Percentiles rank a stretch among this genome's conserved stretches.
These are phyloP conservation scores for Anastatus disparis DNA, from an alignment of 1,140 invertebrate species.

Conservation along the genomic window DNA sequence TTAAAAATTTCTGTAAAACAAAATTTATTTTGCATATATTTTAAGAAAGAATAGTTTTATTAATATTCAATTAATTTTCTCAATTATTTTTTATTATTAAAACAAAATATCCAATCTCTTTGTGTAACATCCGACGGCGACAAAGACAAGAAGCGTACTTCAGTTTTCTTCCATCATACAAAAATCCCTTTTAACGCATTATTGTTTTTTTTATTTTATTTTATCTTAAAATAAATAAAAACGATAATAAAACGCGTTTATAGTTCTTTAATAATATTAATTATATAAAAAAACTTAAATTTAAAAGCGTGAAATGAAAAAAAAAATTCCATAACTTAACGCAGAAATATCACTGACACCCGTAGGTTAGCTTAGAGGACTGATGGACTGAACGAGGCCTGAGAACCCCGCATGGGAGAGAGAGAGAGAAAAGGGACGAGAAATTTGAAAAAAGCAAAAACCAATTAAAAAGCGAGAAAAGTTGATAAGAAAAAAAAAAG, in stretches of 20 bases:
- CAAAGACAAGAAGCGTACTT: neutral
- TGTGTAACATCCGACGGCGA: slow-evolving; percentile 29
- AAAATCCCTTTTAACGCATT: slow-evolving; percentile 3
- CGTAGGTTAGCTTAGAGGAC: slow-evolving; percentile 65
- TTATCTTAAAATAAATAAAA: slow-evolving; percentile 19
- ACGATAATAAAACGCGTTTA: slow-evolving; percentile 20
- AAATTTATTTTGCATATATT: no score
- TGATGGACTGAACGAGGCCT: slow-evolving; percentile 54
- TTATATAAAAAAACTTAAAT: neutral
- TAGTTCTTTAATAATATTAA: neutral
- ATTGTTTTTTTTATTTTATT: slow-evolving; percentile 36
- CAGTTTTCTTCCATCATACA: neutral
- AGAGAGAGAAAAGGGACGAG: slow-evolving; percentile 35
- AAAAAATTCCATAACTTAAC: slow-evolving; percentile 41
- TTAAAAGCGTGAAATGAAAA: slow-evolving; percentile 14
- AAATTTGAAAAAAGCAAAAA: no score
- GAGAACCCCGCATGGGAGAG: slow-evolving; percentile 42
- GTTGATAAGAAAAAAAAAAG: no score
- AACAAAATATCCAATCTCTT: slow-evolving; percentile 20
- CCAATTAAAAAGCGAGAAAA: no score
- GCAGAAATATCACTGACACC: slow-evolving; percentile 54
- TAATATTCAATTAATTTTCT: neutral
- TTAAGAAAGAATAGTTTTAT: no score
- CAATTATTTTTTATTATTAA: neutral
- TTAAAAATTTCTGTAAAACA: no score